Evolutionary conservation across 2,888 invertebrate genomes (phyloP).

Genomic region (Trypoxylon attenuatum): DNA sequence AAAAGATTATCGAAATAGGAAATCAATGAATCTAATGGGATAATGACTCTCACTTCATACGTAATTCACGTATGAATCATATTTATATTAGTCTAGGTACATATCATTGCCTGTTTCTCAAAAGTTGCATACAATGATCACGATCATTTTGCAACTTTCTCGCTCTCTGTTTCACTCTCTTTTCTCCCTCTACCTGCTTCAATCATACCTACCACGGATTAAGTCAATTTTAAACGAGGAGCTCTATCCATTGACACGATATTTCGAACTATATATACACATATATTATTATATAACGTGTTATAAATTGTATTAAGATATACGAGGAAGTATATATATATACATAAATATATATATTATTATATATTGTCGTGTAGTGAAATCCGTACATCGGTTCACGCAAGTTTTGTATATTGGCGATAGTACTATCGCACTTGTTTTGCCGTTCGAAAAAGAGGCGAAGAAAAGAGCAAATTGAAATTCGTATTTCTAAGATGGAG

Average conservation of each 20-base stretch:
- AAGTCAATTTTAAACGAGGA: conserved; percentile 47
- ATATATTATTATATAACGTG: conserved; percentile 8
- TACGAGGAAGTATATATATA: conserved; percentile 1
- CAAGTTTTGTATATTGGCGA: conserved; percentile 27
- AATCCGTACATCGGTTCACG: conserved; percentile 19
- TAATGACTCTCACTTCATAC: conserved; percentile 1
- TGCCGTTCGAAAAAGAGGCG: background rate
- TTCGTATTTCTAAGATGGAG: background rate
- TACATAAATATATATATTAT: conserved; percentile 17
- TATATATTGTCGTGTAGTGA: conserved; percentile 21
- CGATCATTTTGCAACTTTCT: conserved; percentile 16
- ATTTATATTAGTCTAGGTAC: conserved; percentile 63
- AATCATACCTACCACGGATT: conserved; percentile 33
- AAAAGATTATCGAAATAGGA: conserved; percentile 1
- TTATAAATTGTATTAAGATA: conserved; percentile 26
- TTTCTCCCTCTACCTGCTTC: conserved; percentile 35
- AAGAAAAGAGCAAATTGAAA: background rate
- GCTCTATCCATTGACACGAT: conserved; percentile 29
- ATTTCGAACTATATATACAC: conserved; percentile 24
- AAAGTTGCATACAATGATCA: conserved; percentile 21
- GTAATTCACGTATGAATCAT: conserved; percentile 36
- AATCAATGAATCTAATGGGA: conserved; percentile 5
- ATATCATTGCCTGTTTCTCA: conserved; percentile 69
- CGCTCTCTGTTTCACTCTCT: conserved; percentile 19
- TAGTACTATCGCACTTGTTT: background rate